A percentile compares a stretch with the other conserved stretches of the same genome.
phyloP scores from a whole-genome alignment of 2,113 vertebrate genomes.

The Telmatochromis sp. region DNA sequence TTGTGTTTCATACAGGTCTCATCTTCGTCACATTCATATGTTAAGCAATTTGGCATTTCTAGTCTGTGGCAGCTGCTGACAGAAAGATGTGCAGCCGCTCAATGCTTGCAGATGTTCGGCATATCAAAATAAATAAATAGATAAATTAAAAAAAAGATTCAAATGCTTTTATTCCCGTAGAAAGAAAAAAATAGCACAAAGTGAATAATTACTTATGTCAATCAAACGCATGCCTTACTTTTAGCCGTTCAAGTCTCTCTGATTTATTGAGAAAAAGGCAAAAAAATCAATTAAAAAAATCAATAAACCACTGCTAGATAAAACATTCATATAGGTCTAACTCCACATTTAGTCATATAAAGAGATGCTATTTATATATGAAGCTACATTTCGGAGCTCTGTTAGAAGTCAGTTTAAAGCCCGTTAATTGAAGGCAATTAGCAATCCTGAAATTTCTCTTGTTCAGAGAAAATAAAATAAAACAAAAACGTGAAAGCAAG shows the following conservation, averaged over 20 bases:
- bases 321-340: background rate
- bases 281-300: background rate
- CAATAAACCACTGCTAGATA: background rate
- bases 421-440: background rate
- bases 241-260: background rate
- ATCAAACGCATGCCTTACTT: constrained; percentile 4
- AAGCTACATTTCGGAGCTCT: background rate
- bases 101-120: constrained; percentile 64
- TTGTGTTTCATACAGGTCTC: constrained; percentile 19
- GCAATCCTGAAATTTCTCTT: background rate
- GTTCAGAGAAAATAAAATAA: background rate
- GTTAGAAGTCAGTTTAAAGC: background rate
- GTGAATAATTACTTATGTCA: constrained; percentile 30
- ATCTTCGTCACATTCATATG: constrained; percentile 58
- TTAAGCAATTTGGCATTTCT: constrained; percentile 36
- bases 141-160: constrained; percentile 14
- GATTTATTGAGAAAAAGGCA: background rate
- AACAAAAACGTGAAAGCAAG: background rate
- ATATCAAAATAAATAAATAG: background rate
- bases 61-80: constrained; percentile 46
- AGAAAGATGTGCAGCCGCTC: constrained; percentile 31
- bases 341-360: background rate
- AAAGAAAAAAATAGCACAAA: background rate
- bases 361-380: background rate
- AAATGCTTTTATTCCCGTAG: constrained; percentile 21